Evolutionary conservation across 1,140 invertebrate species (phyloP).

Genomic region (Solenopsis fugax): DNA sequence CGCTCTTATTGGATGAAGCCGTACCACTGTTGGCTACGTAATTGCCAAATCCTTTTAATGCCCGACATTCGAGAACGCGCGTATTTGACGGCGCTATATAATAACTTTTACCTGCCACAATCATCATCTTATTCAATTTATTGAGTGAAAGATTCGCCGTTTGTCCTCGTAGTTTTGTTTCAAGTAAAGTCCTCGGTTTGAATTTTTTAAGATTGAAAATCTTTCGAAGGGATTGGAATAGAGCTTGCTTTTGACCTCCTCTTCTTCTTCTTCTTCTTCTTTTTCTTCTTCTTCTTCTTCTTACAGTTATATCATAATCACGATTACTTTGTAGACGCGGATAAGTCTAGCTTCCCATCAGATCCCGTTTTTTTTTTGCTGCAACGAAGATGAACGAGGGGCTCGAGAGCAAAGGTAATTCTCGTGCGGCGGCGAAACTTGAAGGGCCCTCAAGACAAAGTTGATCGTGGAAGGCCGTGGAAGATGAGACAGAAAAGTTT

Average conservation of each 20-base stretch:
- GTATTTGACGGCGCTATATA: not conserved
- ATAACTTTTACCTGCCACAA: not conserved
- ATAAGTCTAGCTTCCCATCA: not conserved
- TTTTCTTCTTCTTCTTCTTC: not conserved
- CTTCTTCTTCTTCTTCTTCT: not conserved
- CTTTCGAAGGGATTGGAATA: not conserved
- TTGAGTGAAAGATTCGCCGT: not conserved
- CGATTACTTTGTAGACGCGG: conserved; percentile 20
- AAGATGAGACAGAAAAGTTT: conserved; percentile 66
- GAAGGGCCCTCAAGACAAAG: conserved; percentile 69
- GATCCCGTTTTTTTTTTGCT: not conserved
- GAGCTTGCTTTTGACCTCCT: not conserved
- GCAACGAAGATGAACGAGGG: conserved; percentile 18
- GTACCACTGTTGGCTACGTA: conserved; percentile 75
- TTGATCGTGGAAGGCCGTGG: conserved; percentile 61
- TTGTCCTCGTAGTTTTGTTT: not conserved
- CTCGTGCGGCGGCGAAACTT: conserved; percentile 59
- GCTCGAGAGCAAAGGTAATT: conserved; percentile 69
- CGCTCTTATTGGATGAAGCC: conserved; percentile 84
- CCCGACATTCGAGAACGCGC: conserved; percentile 54
- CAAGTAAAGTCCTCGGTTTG: not conserved
- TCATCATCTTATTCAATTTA: not conserved
- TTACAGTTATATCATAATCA: conserved; percentile 27
- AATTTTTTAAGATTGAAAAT: not conserved
- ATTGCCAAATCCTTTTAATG: conserved; percentile 80